Conservation (phyloP, 2,113 vertebrate species). For the Echinops telfairi region DNA sequence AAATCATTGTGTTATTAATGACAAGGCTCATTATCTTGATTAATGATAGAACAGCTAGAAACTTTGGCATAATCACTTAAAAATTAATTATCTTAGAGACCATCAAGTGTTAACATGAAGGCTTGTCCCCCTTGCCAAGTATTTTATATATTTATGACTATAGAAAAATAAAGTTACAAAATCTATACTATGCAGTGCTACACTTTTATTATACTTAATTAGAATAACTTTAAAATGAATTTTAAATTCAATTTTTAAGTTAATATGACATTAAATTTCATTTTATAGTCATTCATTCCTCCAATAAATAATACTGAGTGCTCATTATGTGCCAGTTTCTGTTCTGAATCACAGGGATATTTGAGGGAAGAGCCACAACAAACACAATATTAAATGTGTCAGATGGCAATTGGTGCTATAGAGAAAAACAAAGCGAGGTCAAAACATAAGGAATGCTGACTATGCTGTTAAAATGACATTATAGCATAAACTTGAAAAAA, state of each 20-base stretch:
- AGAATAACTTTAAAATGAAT: constrained; percentile 34
- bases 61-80: constrained; percentile 71
- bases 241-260: constrained; percentile 57
- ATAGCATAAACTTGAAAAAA: constrained; percentile 34
- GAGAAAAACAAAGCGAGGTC: neutral
- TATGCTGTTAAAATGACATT: neutral
- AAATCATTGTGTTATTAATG: constrained; percentile 41
- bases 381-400: constrained; percentile 27
- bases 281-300: constrained; percentile 17
- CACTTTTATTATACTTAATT: constrained; percentile 27
- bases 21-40: constrained; percentile 48
- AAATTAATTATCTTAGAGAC: constrained; percentile 63
- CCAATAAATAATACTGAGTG: neutral
- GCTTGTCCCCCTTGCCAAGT: constrained; percentile 2
- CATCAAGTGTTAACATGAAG: constrained; percentile 65
- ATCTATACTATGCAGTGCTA: constrained; percentile 32
- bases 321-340: neutral
- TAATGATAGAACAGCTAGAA: constrained; percentile 68
- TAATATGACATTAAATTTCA: constrained; percentile 22
- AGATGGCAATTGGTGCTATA: neutral
- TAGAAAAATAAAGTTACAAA: constrained; percentile 54
- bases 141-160: constrained; percentile 45
- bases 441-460: neutral
- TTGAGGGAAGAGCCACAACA: neutral
- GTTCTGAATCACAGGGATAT: neutral